Evolutionary conservation across 2,113 vertebrate genomes (phyloP).

Genomic region (Phylloscopus trochiloides): DNA sequence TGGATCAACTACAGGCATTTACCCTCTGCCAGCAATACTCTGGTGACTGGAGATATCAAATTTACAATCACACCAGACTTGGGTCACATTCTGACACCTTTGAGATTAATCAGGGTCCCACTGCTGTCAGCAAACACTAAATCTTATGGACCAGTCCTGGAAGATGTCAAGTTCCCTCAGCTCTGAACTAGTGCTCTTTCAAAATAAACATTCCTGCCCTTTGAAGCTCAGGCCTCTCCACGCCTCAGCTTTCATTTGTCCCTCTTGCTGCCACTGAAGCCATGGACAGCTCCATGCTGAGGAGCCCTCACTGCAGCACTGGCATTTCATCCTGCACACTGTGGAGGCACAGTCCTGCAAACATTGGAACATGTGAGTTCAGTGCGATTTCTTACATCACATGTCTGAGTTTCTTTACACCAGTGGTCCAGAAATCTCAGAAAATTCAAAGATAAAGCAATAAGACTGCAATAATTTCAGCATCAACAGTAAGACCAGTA

Average conservation of each 20-base stretch:
- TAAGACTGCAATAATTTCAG: not conserved
- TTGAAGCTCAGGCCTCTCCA: not conserved
- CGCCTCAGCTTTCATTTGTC: accelerated
- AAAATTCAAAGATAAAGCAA: not conserved
- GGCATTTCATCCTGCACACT: not conserved
- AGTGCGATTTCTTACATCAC: not conserved
- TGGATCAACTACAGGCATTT: not conserved
- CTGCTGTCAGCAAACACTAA: not conserved
- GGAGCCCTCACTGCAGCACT: not conserved
- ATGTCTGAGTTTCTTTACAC: not conserved
- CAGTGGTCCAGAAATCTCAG: not conserved
- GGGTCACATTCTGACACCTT: not conserved
- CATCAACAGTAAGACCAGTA: not conserved
- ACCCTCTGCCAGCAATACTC: not conserved
- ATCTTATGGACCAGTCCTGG: not conserved
- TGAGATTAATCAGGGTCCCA: not conserved
- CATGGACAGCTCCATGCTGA: accelerated
- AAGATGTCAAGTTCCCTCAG: not conserved
- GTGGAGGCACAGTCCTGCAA: not conserved
- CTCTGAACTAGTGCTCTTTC: not conserved
- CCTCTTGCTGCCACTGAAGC: not conserved
- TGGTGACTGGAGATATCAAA: not conserved
- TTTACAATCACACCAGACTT: not conserved
- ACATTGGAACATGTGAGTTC: not conserved
- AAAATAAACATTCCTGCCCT: not conserved